A percentile compares a stretch with the other conserved stretches of the same genome.
These are phyloP conservation scores for Trialeurodes vaporariorum DNA, from an alignment of 1,140 invertebrate species.

Conservation along the genomic window DNA sequence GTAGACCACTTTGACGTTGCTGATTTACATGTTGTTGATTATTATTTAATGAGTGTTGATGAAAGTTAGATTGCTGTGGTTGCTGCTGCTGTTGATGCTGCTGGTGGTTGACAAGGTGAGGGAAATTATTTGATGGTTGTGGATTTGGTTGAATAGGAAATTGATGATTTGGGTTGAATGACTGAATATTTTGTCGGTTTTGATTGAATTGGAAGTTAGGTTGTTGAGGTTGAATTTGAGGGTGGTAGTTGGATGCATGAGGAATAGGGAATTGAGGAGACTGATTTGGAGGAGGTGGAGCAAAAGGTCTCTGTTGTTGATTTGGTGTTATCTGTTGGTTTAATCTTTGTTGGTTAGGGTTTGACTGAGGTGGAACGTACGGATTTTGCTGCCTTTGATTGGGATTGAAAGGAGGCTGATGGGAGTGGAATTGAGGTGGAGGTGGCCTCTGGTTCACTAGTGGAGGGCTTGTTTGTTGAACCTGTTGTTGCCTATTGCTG, in stretches of 20 bases:
- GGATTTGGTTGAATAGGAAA: not conserved
- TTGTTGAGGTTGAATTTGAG: not conserved
- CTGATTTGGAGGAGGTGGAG: slow-evolving; percentile 1
- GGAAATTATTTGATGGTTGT: not conserved
- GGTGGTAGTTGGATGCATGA: not conserved
- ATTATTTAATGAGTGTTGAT: not conserved
- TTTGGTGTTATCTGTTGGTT: too few relatives aligned
- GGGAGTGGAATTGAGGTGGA: not conserved
- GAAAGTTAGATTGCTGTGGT: not conserved
- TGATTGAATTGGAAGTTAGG: not conserved
- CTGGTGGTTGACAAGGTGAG: not conserved
- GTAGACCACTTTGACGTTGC: not conserved
- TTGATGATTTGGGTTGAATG: not conserved
- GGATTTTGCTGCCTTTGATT: slow-evolving; percentile 12
- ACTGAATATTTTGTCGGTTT: too few relatives aligned
- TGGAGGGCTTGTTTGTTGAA: not conserved
- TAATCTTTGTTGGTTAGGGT: too few relatives aligned
- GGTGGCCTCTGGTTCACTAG: not conserved
- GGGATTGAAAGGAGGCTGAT: not conserved
- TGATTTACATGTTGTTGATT: not conserved
- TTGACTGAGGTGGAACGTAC: slow-evolving; percentile 1
- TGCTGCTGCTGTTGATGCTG: slow-evolving; percentile 12
- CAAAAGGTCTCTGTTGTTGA: slow-evolving; percentile 10
- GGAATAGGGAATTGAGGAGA: not conserved
- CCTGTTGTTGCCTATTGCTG: not conserved